Evolutionary conservation across 2,113 vertebrate genomes (phyloP).

Genomic region (Illadopsis cleaveri): DNA sequence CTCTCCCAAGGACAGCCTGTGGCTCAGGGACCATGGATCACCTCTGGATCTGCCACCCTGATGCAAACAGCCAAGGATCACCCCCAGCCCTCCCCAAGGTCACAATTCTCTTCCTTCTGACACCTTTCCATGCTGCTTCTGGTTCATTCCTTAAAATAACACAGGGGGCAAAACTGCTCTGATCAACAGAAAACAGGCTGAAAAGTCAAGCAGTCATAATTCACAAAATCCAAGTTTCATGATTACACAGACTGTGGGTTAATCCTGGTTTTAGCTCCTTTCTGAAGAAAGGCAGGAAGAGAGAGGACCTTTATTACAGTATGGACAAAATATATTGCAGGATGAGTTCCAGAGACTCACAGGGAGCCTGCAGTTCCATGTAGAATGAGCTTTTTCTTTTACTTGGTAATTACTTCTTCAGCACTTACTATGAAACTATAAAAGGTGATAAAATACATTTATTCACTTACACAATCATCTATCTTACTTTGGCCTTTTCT

Average conservation of each 20-base stretch:
- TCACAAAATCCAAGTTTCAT: neutral
- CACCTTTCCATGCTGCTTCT: neutral
- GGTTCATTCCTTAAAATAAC: neutral
- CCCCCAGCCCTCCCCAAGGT: neutral
- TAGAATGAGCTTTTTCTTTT: neutral
- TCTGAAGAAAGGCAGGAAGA: neutral
- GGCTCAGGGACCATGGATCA: neutral
- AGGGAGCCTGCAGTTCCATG: neutral
- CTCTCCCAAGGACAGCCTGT: fast-evolving
- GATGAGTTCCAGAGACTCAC: neutral
- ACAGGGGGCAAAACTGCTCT: neutral
- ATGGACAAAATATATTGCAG: fast-evolving
- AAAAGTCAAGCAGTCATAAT: neutral
- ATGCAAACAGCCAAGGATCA: fast-evolving
- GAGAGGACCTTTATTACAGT: neutral
- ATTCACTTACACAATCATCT: neutral
- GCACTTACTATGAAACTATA: neutral
- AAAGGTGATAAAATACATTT: neutral
- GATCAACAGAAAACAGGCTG: neutral
- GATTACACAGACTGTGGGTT: neutral
- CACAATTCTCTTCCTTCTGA: fast-evolving
- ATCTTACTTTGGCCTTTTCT: neutral
- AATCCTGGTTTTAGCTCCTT: neutral
- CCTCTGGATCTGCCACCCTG: fast-evolving
- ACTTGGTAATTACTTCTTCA: neutral